Evolutionary conservation across 2,888 invertebrate species (phyloP).

Genomic region (Xestia sexstrigata): DNA sequence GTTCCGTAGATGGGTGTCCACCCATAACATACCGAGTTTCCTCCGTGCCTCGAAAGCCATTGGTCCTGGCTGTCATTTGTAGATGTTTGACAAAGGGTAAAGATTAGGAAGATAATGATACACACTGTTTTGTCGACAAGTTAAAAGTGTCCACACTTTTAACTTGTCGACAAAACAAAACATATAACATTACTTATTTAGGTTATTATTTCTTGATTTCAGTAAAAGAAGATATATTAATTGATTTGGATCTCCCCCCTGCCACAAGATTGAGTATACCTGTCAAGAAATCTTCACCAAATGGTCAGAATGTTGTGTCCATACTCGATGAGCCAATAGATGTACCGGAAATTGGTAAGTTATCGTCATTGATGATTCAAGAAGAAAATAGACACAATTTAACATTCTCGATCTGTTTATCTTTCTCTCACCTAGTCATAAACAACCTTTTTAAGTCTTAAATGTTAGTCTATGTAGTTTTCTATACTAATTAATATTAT

Average conservation of each 20-base stretch:
- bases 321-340: constrained; percentile 94
- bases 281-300: constrained; percentile 66
- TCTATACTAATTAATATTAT: too few species aligned
- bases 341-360: constrained; percentile 90
- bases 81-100: too few species aligned
- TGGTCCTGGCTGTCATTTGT: too few species aligned
- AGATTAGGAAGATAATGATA: neutral
- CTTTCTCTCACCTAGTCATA: neutral
- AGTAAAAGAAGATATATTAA: constrained; percentile 93
- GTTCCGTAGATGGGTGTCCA: too few species aligned
- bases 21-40: too few species aligned
- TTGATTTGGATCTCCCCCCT: constrained; percentile 93
- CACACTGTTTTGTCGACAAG: too few species aligned
- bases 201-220: constrained; percentile 59
- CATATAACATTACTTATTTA: neutral
- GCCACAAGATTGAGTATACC: constrained; percentile 80
- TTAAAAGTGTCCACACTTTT: too few species aligned
- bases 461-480: neutral
- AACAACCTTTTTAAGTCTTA: neutral
- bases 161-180: neutral
- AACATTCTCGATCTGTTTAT: neutral
- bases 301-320: constrained; percentile 81
- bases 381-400: neutral
- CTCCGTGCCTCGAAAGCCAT: too few species aligned
- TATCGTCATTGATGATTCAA: neutral